Percentiles rank a stretch among this genome's conserved stretches.
Evolutionary conservation across 2,888 invertebrate species (phyloP).

Genomic region (Drosophila mulleri): DNA sequence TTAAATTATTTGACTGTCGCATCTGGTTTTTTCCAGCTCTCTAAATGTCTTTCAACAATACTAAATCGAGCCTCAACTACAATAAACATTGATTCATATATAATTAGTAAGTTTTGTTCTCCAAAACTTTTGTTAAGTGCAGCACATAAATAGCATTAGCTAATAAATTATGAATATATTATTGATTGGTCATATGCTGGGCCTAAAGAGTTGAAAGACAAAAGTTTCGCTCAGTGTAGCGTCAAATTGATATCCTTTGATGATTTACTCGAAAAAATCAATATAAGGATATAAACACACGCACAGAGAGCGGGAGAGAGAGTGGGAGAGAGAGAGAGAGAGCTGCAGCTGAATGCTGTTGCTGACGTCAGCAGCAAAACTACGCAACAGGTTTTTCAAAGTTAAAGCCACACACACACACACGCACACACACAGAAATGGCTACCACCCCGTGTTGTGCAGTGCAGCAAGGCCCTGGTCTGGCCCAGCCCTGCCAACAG

Average conservation of each 20-base stretch:
- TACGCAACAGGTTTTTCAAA: constrained; percentile 64
- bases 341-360: constrained; percentile 7
- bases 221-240: constrained; percentile 3
- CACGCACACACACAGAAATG: background rate
- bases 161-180: background rate
- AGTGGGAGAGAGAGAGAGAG: background rate
- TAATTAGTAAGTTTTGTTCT: background rate
- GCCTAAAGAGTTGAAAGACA: too few species aligned
- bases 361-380: constrained; percentile 67
- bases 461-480: constrained; percentile 14
- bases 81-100: background rate
- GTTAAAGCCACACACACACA: constrained; percentile 1
- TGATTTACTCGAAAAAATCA: constrained; percentile 34
- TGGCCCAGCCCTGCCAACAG: constrained; percentile 26
- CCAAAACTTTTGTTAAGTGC: background rate
- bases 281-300: constrained; percentile 26
- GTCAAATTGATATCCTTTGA: constrained; percentile 8
- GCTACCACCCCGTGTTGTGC: constrained; percentile 5
- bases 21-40: too few species aligned
- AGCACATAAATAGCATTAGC: background rate
- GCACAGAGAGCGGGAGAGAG: background rate
- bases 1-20: too few species aligned
- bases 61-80: too few species aligned
- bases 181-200: background rate
- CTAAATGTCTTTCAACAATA: too few species aligned